Base-by-base conservation (phyloP, 2,113 vertebrate genomes). In the Corapipo altera region DNA sequence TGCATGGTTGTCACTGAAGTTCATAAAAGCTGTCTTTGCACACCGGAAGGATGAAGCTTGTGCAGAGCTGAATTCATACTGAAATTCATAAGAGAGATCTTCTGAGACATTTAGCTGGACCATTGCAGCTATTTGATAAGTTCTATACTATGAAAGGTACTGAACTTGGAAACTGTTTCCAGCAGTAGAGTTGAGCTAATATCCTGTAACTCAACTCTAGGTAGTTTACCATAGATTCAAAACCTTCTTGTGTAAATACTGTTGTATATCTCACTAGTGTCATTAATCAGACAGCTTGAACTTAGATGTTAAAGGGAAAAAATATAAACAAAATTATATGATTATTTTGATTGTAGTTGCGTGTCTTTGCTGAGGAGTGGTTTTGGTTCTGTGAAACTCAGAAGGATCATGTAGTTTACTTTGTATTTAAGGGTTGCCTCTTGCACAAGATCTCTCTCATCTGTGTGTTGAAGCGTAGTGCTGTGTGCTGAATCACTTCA, bases 301-400 rank as follows among this genome's bases (percentile, higher is more conserved):
- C 80, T 85, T 28, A 89, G 43, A 20, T 89, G 75, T 79, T 73
- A 70, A 76, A 77, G 48, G 52, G 30, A 12, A 75, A 88, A 84
- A 81, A 12, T n/a, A 15, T 9, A 24, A 74, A 78, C 79, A 88
- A 96, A 94, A 85, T 76, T 5, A 82, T 58, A 81, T 8, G 44
- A 73, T 84, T 93, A 19, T 49, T 82, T 91, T 87, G 69, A 87
- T 71, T 81, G 48, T 55, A 78, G 86, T 91, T 96, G 57, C 61
- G 4, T 85, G 86, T 87, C 92, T 94, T 96, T 92, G 73, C 69
- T 84, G 79, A 91, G 85, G 85, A 93, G 90, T 88, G 78, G 74
- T 85, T 94, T 83, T 79, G 66, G 39, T 41, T 41, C 39, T 91
- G 24, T 85, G 32, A 92, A 90, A 67, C 79, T 90, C 22, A 5